phyloP scores from a whole-genome alignment of 2,797 vertebrate species.

The Melanotaenia nigrans region DNA sequence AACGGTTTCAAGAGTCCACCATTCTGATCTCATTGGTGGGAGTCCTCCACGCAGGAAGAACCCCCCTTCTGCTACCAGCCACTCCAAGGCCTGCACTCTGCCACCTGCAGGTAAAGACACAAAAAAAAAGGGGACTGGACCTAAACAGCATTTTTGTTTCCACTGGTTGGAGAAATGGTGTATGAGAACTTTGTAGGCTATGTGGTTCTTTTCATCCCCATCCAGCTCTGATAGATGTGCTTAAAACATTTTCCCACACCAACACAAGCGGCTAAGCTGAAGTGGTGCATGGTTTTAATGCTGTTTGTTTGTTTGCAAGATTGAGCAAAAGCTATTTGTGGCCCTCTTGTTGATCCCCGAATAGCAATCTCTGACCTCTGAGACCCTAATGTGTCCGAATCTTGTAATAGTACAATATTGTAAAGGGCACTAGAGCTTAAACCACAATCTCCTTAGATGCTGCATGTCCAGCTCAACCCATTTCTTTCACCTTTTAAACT shows the following conservation, averaged over 20 bases:
- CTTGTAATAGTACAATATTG: slow-evolving; percentile 10
- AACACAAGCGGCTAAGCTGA: background rate
- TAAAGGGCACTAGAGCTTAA: slow-evolving; percentile 17
- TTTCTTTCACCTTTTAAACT: slow-evolving; percentile 27
- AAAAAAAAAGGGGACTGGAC: background rate
- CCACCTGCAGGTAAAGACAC: slow-evolving; percentile 86
- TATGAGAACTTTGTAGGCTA: background rate
- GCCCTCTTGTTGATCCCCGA: slow-evolving; percentile 2
- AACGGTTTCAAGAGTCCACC: slow-evolving; percentile 84
- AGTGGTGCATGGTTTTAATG: background rate
- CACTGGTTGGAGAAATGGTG: background rate
- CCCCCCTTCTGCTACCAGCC: slow-evolving; percentile 52
- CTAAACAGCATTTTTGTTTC: background rate
- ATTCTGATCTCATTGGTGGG: slow-evolving; percentile 74
- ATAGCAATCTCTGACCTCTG: slow-evolving; percentile 9
- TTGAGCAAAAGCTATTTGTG: background rate
- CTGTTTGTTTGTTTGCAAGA: background rate
- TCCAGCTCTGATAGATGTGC: too few relatives aligned
- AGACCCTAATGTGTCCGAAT: background rate
- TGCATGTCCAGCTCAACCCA: slow-evolving; percentile 1
- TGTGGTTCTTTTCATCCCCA: slow-evolving; percentile 10
- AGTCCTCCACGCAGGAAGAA: slow-evolving; percentile 75
- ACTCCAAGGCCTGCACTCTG: slow-evolving; percentile 85
- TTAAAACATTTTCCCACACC: too few relatives aligned
- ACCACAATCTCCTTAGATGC: slow-evolving; percentile 13